Conservation (phyloP, 2,113 vertebrate species). For the Petrocephalus microphthalmus region DNA sequence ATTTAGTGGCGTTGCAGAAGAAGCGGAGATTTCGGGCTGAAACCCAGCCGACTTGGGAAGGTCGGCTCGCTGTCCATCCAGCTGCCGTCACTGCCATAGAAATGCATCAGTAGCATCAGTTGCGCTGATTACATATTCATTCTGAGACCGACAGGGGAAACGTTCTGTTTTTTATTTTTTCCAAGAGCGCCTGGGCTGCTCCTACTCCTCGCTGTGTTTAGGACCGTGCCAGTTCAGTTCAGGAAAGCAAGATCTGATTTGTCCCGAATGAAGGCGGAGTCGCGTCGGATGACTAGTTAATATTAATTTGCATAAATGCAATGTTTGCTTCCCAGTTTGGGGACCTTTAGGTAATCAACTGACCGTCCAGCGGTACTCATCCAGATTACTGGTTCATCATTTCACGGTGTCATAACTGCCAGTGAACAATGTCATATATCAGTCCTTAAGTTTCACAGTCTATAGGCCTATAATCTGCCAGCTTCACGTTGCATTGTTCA, state of each 20-base stretch:
- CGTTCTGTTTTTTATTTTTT: neutral
- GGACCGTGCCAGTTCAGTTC: conserved; percentile 34
- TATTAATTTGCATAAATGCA: conserved; percentile 5
- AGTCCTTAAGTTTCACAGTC: neutral
- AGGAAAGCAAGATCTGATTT: conserved; percentile 27
- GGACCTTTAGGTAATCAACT: neutral
- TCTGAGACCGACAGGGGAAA: conserved; percentile 24
- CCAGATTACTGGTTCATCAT: neutral
- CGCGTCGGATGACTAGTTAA: conserved; percentile 52
- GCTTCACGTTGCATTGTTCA: neutral
- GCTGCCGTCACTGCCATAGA: conserved; percentile 45
- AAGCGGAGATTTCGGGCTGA: conserved; percentile 48
- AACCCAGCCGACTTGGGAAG: conserved; percentile 36
- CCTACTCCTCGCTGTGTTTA: conserved; percentile 23
- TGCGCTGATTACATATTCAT: conserved; percentile 66
- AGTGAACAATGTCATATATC: neutral
- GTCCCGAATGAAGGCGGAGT: conserved; percentile 45
- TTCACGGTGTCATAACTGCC: neutral
- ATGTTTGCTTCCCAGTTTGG: neutral
- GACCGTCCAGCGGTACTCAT: neutral
- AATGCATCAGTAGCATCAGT: conserved; percentile 43
- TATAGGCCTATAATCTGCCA: neutral
- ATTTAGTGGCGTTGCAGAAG: conserved; percentile 43
- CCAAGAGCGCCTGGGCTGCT: conserved; percentile 8
- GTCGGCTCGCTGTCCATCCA: conserved; percentile 36